These are phyloP conservation scores for Rhabditoides inermis DNA, from an alignment of 2,888 invertebrate species.

Conservation along the genomic window DNA sequence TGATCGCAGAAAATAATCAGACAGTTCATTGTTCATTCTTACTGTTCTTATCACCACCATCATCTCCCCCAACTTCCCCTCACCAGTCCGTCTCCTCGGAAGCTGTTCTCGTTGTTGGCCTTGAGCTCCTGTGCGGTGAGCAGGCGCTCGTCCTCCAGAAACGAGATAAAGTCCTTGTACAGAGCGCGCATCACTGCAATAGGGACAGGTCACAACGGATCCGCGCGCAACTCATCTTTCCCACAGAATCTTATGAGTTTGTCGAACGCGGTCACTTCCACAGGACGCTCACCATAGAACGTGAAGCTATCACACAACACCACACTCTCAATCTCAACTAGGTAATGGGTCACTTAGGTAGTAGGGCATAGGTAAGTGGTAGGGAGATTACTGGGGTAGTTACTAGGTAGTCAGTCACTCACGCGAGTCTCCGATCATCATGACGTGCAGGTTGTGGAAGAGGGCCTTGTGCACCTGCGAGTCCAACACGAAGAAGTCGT, in stretches of 20 bases:
- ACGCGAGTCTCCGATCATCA: slow-evolving; percentile 31
- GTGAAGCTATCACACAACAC: too few relatives aligned
- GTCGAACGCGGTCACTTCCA: too few relatives aligned
- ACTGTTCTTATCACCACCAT: not conserved
- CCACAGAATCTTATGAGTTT: too few relatives aligned
- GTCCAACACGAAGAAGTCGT: too few relatives aligned
- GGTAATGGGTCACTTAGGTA: too few relatives aligned
- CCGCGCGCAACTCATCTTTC: not conserved
- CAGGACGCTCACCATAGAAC: too few relatives aligned
- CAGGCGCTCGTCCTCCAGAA: slow-evolving; percentile 13
- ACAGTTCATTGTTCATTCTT: not conserved
- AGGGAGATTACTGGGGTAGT: too few relatives aligned
- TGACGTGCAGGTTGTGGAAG: slow-evolving; percentile 17
- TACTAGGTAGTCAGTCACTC: too few relatives aligned
- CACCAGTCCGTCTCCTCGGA: slow-evolving; percentile 20
- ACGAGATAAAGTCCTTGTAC: slow-evolving; percentile 24
- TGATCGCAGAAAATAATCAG: not conserved
- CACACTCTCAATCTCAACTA: too few relatives aligned
- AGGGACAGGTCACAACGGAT: not conserved
- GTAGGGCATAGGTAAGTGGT: too few relatives aligned
- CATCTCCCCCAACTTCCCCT: not conserved
- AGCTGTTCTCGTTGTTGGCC: slow-evolving; percentile 10
- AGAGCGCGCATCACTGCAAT: slow-evolving; percentile 28
- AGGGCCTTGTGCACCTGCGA: too few relatives aligned
- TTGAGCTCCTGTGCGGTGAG: not conserved